phyloP scores from a whole-genome alignment of 2,888 invertebrate species.

The Drepanosiphum platanoidis region DNA sequence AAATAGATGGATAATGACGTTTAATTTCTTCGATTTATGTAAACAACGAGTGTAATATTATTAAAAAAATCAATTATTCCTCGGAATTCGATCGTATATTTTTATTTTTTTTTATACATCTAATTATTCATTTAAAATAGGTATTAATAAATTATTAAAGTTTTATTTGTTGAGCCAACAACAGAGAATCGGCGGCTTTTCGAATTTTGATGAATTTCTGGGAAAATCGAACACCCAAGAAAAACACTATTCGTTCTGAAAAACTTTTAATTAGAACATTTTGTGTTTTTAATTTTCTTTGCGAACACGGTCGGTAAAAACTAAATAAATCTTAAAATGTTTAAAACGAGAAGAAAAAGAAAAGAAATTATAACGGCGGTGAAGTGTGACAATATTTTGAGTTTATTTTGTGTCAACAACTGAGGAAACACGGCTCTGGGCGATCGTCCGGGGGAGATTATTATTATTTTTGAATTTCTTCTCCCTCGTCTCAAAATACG shows the following conservation, averaged over 20 bases:
- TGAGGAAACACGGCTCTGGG: constrained; percentile 23
- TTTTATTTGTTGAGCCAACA: constrained; percentile 39
- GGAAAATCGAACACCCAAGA: constrained; percentile 33
- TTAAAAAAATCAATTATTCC: constrained; percentile 18
- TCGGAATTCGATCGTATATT: neutral
- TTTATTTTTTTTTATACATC: constrained; percentile 15
- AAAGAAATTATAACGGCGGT: constrained; percentile 8
- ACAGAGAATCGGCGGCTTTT: constrained; percentile 20
- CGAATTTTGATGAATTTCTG: constrained; percentile 44
- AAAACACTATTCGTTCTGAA: constrained; percentile 27
- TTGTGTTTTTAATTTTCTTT: constrained; percentile 50
- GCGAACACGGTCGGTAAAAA: constrained; percentile 21
- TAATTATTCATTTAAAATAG: constrained; percentile 55
- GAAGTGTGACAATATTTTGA: constrained; percentile 53
- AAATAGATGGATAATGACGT: constrained; percentile 6
- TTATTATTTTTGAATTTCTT: constrained; percentile 8
- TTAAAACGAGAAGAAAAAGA: neutral
- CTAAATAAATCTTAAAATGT: constrained; percentile 54
- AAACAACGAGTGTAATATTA: neutral
- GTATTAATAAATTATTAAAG: constrained; percentile 53
- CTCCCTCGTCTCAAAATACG: neutral
- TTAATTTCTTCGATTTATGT: constrained; percentile 35
- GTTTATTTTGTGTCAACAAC: constrained; percentile 54
- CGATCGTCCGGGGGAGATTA: constrained; percentile 40
- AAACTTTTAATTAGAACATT: constrained; percentile 60